Percentiles rank a stretch among this genome's conserved stretches.
phyloP scores from a whole-genome alignment of 2,113 vertebrate genomes.

The Choloepus hoffmanni region DNA sequence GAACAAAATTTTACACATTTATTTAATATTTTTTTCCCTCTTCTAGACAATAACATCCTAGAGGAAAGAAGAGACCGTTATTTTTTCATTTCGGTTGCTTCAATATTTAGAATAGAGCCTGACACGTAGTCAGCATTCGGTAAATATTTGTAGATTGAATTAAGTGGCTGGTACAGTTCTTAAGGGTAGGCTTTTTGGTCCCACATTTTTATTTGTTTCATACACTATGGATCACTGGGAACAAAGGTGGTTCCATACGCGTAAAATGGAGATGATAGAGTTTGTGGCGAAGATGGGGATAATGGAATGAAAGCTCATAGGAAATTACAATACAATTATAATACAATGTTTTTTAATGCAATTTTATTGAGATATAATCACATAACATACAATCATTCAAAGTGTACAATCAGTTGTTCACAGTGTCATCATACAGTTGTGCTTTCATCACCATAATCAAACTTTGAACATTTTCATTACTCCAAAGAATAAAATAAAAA shows the following conservation, averaged over 20 bases:
- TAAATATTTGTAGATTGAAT: background rate
- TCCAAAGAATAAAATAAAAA: no score
- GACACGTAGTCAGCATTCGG: background rate
- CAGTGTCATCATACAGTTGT: no score
- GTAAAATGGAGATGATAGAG: background rate
- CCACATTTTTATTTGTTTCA: background rate
- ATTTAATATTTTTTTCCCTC: conserved; percentile 2
- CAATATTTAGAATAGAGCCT: background rate
- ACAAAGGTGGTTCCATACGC: background rate
- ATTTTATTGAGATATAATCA: no score
- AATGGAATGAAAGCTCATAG: background rate
- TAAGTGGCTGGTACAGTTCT: background rate
- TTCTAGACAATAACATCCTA: background rate
- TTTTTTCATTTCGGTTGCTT: background rate
- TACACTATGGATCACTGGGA: background rate
- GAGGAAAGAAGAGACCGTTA: background rate
- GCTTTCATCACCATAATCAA: no score
- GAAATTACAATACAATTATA: background rate
- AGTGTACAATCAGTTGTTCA: no score
- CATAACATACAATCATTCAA: no score
- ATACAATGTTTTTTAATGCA: background rate
- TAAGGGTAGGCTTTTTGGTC: background rate
- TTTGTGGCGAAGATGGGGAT: background rate
- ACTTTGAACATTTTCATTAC: no score
- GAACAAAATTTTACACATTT: background rate